These are phyloP conservation scores for Manduca sexta DNA, from an alignment of 1,140 invertebrate genomes.

Conservation along the genomic window DNA sequence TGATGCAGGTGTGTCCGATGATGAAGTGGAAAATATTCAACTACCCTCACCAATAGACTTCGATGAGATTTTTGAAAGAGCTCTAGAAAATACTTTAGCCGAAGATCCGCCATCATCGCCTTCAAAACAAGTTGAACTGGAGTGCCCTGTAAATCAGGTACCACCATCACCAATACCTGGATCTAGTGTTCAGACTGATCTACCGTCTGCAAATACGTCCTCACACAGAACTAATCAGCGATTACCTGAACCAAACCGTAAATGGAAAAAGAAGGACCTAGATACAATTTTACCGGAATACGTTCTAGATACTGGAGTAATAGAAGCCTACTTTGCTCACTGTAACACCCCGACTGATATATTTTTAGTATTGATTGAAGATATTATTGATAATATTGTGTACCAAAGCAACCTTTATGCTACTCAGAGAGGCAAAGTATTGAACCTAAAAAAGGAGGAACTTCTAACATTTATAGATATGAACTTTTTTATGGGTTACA, in stretches of 20 bases:
- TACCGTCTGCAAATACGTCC: too few species aligned
- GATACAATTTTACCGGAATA: conserved; percentile 30
- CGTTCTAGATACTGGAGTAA: conserved; percentile 24
- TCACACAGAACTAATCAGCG: too few species aligned
- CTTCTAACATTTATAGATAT: conserved; percentile 38
- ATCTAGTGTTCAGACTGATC: conserved; percentile 31
- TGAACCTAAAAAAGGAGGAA: conserved; percentile 38
- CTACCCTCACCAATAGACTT: conserved; percentile 30
- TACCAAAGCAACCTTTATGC: conserved; percentile 40
- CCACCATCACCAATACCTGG: conserved; percentile 21
- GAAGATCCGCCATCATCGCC: conserved; percentile 27
- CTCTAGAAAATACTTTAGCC: conserved; percentile 26
- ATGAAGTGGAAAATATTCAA: conserved; percentile 34
- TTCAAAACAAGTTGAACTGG: conserved; percentile 24
- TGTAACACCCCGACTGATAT: conserved; percentile 28
- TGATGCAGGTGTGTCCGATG: conserved; percentile 19
- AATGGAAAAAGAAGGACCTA: conserved; percentile 28
- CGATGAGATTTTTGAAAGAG: conserved; percentile 30
- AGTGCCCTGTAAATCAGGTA: conserved; percentile 29
- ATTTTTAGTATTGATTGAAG: conserved; percentile 37
- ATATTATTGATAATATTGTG: conserved; percentile 35
- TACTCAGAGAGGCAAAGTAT: conserved; percentile 35
- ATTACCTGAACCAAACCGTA: conserved; percentile 29
- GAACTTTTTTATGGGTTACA: conserved; percentile 40
- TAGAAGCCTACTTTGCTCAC: conserved; percentile 32